Conservation (phyloP, 2,113 vertebrate species). For the Capra hircus region DNA sequence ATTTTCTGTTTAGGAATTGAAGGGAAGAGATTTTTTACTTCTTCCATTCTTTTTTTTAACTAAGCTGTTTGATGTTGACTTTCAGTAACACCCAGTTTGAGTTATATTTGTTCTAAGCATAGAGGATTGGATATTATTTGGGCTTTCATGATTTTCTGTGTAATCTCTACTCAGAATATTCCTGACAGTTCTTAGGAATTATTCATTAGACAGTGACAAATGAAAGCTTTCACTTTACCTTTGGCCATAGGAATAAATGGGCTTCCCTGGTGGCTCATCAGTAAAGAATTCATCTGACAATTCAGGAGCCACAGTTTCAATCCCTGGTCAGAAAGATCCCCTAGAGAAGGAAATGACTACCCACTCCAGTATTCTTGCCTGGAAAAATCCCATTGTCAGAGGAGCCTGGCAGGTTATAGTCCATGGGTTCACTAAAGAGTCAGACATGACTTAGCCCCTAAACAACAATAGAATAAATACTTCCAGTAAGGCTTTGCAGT, state of each 20-base stretch:
- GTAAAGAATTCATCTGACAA: background rate
- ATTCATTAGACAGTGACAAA: background rate
- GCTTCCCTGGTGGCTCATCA: background rate
- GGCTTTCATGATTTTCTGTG: background rate
- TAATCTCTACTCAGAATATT: background rate
- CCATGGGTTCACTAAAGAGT: background rate
- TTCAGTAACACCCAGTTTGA: background rate
- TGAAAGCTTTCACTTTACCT: background rate
- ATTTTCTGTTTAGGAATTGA: background rate
- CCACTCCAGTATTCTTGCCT: background rate
- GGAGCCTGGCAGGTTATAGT: background rate
- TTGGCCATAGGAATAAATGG: constrained; percentile 7
- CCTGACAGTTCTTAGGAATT: constrained; percentile 6
- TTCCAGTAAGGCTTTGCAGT: background rate
- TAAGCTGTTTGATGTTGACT: background rate
- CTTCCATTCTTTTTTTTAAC: background rate
- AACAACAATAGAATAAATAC: background rate
- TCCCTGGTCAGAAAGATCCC: background rate
- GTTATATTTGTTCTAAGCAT: background rate
- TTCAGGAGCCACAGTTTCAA: background rate
- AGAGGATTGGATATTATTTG: background rate
- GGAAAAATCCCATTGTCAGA: background rate
- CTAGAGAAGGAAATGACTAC: background rate
- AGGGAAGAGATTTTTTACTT: background rate
- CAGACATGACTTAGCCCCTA: background rate